Evolutionary conservation across 2,888 invertebrate genomes (phyloP), one percentile per base, ranked within the genome.

Genomic region (Synergus gifuensis): DNA sequence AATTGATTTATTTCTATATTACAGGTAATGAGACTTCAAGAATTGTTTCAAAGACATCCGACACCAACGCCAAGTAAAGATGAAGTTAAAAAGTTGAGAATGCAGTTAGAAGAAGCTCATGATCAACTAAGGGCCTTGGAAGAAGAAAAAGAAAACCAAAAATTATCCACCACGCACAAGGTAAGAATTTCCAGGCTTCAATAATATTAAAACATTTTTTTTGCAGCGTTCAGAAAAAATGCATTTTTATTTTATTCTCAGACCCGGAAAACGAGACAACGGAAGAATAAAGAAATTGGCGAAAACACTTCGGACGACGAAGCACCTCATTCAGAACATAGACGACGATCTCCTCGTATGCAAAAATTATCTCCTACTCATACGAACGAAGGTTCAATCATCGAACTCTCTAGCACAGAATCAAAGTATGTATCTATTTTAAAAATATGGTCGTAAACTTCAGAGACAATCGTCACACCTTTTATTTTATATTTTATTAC

Each of bases 381-480:
- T 1, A 77, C 73, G 4, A 73, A 66, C 1, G 76, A 85, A 36
- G 80, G 86, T 67, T 81, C 86, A 12, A 77, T 88, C 4, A 85
- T 89, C 1, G 90, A 91, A 28, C 78, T 88, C n/a, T 90, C 90
- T 0, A 86, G 82, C 4, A 90, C 90, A 2, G 91, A 91, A 40
- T 82, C 89, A 0, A 90, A 89, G 90, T 90, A 79, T 73, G 85
- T 80, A 22, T 12, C 12, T 79, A 36, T 12, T 12, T 36, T 16
- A 16, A 46, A 63, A 76, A n/a, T 76, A 12, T 60, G 49, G n/a
- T n/a, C 44, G 28, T 42, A 58, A 9, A 63, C 14, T 40, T 64
- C 4, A 64, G n/a, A n/a, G 4, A 7, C 11, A 11, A 44, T 11
- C 44, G 44, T 44, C 9, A 44, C 44, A 44, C 54, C n/a, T 54